Evolutionary conservation across 2,113 vertebrate species (phyloP).

Genomic region (Delphinus delphis): DNA sequence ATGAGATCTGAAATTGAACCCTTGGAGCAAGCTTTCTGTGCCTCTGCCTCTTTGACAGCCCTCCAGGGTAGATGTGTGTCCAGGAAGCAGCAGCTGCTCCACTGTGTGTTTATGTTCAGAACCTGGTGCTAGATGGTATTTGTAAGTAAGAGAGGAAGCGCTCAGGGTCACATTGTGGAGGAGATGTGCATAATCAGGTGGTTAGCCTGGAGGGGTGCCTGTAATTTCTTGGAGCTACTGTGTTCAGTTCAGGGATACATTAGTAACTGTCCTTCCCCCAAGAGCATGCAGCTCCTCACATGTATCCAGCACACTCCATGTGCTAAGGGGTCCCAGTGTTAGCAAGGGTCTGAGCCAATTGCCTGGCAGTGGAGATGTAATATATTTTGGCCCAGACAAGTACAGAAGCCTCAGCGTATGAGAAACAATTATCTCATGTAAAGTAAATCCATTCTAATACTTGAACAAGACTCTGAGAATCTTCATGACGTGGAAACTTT

Average conservation of each 20-base stretch:
- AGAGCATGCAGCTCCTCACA: background rate
- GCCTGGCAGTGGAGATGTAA: background rate
- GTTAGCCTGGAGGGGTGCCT: background rate
- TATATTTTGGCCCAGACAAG: conserved; percentile 15
- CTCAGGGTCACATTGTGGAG: background rate
- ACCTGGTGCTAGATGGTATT: background rate
- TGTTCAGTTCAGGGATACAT: background rate
- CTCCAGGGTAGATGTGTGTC: background rate
- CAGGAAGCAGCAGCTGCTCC: background rate
- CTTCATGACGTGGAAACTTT: background rate
- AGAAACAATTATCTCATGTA: background rate
- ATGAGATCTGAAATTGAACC: conserved; percentile 56
- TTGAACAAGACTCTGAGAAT: background rate
- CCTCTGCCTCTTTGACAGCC: background rate
- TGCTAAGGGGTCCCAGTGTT: background rate
- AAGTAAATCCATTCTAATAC: conserved; percentile 25
- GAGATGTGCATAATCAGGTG: background rate
- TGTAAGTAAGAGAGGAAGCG: background rate
- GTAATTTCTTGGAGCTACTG: background rate
- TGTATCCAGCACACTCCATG: background rate
- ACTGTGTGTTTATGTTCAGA: background rate
- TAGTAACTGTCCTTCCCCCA: background rate
- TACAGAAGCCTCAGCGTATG: background rate
- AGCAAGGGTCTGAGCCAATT: background rate
- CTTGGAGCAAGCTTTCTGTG: background rate